Evolutionary conservation across 2,797 vertebrate genomes (phyloP).

Genomic region (Hippoglossus hippoglossus): DNA sequence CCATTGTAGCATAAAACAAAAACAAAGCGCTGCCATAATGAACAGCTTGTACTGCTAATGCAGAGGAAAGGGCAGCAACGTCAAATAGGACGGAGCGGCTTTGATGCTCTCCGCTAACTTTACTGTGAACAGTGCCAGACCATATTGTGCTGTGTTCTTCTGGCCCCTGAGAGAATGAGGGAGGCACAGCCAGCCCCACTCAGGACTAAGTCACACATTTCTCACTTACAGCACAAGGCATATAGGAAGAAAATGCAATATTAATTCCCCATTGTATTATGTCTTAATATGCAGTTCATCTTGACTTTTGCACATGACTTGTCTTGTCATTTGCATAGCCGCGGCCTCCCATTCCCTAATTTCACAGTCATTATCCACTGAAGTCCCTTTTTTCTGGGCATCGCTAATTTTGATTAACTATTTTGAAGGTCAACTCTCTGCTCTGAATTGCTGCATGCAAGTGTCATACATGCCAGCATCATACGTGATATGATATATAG

Average conservation of each 20-base stretch:
- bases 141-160: constrained; percentile 29
- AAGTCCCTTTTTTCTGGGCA: constrained; percentile 92
- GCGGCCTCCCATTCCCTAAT: constrained; percentile 93
- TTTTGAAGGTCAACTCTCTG: constrained; percentile 92
- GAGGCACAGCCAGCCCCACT: constrained; percentile 52
- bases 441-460: constrained; percentile 55
- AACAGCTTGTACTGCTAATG: constrained; percentile 66
- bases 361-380: constrained; percentile 99
- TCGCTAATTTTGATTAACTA: constrained; percentile 99
- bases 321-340: constrained; percentile 95
- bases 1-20: constrained; percentile 67
- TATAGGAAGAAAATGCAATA: constrained; percentile 82
- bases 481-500: constrained; percentile 46
- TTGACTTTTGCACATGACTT: constrained; percentile 96
- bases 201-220: constrained; percentile 62
- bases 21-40: constrained; percentile 75
- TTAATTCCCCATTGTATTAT: constrained; percentile 91
- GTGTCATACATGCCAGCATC: constrained; percentile 37
- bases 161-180: constrained; percentile 28
- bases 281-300: constrained; percentile 96
- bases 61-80: constrained; percentile 75
- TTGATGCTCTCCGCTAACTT: constrained; percentile 68
- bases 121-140: constrained; percentile 40
- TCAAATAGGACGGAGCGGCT: constrained; percentile 65
- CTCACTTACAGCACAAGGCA: constrained; percentile 58